A percentile compares a stretch with the other conserved stretches of the same genome.
Evolutionary conservation across 2,888 invertebrate species (phyloP).

Genomic region (Cephus nigrinus): DNA sequence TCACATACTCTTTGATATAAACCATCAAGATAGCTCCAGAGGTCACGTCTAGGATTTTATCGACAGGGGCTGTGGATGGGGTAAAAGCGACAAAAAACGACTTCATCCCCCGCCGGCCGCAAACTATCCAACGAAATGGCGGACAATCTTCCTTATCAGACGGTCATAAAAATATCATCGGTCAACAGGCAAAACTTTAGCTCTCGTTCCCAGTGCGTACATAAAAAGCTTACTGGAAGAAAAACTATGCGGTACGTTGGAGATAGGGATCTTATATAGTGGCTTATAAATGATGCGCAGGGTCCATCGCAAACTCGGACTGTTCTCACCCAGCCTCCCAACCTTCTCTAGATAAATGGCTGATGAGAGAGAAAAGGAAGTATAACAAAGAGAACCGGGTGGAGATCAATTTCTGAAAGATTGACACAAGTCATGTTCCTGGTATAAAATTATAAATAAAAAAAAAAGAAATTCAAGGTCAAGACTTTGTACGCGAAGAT

Average conservation of each 20-base stretch:
- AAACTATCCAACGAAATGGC: neutral
- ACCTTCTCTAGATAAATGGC: conserved; percentile 23
- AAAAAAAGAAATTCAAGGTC: too few relatives aligned
- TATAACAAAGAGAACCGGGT: too few relatives aligned
- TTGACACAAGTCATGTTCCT: neutral
- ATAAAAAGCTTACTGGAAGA: conserved; percentile 16
- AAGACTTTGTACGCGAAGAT: neutral
- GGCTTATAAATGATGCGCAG: conserved; percentile 45
- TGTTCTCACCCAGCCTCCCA: neutral
- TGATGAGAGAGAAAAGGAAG: neutral
- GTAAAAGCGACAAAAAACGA: conserved; percentile 4
- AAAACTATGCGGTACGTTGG: conserved; percentile 30
- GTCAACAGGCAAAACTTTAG: conserved; percentile 31
- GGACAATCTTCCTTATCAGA: conserved; percentile 38
- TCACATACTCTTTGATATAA: neutral
- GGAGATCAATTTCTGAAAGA: neutral
- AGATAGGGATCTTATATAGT: conserved; percentile 40
- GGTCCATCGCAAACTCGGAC: conserved; percentile 11
- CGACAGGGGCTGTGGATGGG: neutral
- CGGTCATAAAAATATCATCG: conserved; percentile 42
- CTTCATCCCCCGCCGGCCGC: neutral
- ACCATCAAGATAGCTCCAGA: neutral
- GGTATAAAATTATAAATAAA: too few relatives aligned
- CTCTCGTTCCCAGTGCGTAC: neutral
- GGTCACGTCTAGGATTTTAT: conserved; percentile 11